Evolutionary conservation across 2,113 vertebrate species (phyloP), one percentile per base, ranked within the genome.

Genomic region (Madoqua kirkii): DNA sequence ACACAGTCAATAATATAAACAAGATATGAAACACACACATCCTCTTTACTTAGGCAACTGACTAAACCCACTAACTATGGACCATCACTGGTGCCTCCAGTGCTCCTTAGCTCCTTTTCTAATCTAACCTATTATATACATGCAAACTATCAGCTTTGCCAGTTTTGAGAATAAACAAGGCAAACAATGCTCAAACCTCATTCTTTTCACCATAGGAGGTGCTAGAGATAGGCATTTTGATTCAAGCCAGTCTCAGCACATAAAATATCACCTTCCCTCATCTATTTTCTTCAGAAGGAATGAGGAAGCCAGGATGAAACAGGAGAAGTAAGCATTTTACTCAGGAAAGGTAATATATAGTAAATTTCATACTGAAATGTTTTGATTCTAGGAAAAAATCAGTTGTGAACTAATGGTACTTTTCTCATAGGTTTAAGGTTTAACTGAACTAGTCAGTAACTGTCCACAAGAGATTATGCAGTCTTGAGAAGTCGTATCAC

Each of bases 361-460:
- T 52, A 25, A 29, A 59, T 74, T 71, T 94, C 67, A 82, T 78
- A 94, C 64, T 40, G 57, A 93, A 95, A 89, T 87, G 16, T 83
- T 85, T 95, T 89, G 88, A 81, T 91, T 94, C 50, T 87, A 62
- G 87, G 43, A 76, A 86, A 86, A 79, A 78, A 78, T 45, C 27
- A 45, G 12, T 96, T 27, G 40, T 55, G 84, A 93, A 55, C 17
- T 90, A 91, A 79, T 89, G 54, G 19, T 76, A 67, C 33, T 55
- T 86, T 93, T 97, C 67, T 94, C 54, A 27, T 12, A 74, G 87
- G 54, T 25, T 93, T 52, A 88, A 90, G 40, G 54, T 93, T 88
- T 54, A 45, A 74, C 59, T 10, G 60, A 57, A 52, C 48, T 62
- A 45, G 31, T 64, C 33, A 27, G 31, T 67, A 88, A 92, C 29